A percentile compares a stretch with the other conserved stretches of the same genome.
These are phyloP conservation scores for Diorhabda carinulata DNA, from an alignment of 1,140 invertebrate species.

Conservation along the genomic window DNA sequence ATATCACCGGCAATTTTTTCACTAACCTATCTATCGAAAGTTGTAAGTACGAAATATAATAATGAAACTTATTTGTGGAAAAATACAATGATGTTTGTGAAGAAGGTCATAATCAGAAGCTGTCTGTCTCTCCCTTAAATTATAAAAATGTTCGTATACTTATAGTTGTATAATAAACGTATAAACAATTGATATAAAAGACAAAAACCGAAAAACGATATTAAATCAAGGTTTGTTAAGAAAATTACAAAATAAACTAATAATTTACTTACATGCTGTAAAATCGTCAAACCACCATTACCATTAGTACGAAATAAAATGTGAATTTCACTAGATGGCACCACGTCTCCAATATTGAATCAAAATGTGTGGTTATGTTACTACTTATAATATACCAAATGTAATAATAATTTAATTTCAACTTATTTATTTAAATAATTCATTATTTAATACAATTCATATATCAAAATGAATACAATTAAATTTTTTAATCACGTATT, in stretches of 20 bases:
- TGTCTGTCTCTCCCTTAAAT: slow-evolving; percentile 31
- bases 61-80: not conserved
- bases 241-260: no score
- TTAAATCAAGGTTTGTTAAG: no score
- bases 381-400: not conserved
- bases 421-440: no score
- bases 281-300: slow-evolving; percentile 20
- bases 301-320: not conserved
- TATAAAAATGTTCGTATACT: not conserved
- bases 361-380: not conserved
- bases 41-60: no score
- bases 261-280: no score
- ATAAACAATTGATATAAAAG: no score
- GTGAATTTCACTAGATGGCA: not conserved
- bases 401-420: no score
- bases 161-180: no score
- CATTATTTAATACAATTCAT: no score
- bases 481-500: slow-evolving; percentile 2
- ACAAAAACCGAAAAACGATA: no score
- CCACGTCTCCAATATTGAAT: not conserved
- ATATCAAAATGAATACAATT: not conserved
- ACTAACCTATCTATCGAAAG: no score
- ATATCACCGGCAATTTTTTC: no score
- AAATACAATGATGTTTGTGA: slow-evolving; percentile 9
- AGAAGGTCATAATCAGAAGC: slow-evolving; percentile 22